Conservation (phyloP, 2,113 vertebrate genomes). For the Barnardius zonarius region DNA sequence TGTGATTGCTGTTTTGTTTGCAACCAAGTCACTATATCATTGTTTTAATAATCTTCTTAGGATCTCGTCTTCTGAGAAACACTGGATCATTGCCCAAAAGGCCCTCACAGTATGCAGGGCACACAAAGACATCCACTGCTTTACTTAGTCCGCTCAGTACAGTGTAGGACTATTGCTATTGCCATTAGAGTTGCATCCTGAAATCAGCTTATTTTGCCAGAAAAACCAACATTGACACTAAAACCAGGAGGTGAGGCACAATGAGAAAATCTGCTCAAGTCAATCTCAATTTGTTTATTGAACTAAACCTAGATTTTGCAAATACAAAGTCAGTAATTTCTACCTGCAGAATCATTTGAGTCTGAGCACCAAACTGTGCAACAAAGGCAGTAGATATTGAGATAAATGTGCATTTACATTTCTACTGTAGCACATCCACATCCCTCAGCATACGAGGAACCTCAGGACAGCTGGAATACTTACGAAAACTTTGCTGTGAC, state of each 20-base stretch:
- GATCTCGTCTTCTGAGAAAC: neutral
- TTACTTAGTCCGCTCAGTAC: neutral
- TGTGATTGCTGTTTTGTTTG: neutral
- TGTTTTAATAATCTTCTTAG: constrained; percentile 13
- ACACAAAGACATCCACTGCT: neutral
- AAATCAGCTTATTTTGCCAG: neutral
- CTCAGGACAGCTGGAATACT: neutral
- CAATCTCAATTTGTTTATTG: neutral
- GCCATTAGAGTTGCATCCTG: neutral
- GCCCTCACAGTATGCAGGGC: neutral
- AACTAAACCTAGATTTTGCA: neutral
- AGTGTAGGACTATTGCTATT: neutral
- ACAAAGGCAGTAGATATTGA: neutral
- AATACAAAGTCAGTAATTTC: neutral
- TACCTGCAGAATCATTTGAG: neutral
- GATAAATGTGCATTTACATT: neutral
- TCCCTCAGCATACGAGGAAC: neutral
- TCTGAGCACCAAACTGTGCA: neutral
- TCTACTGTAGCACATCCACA: neutral
- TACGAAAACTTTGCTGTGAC: neutral
- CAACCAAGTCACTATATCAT: neutral
- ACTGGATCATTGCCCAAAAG: neutral
- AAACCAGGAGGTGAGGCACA: neutral
- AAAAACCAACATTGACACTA: neutral
- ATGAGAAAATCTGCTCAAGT: neutral